Evolutionary conservation across 2,888 invertebrate species (phyloP).

Genomic region (Unio pictorum): DNA sequence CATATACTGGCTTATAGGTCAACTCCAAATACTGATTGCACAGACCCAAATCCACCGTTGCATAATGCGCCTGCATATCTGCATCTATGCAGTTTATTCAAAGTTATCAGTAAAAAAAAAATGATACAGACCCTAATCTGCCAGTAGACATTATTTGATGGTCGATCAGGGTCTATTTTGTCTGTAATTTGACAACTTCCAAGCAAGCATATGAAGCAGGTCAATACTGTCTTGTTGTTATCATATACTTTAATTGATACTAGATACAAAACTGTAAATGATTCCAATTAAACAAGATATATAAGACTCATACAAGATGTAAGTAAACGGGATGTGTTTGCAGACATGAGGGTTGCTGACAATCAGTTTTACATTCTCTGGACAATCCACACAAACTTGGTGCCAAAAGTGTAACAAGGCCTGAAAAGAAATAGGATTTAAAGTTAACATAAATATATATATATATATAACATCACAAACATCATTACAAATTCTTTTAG

Average conservation of each 20-base stretch:
- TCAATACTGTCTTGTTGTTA: no score
- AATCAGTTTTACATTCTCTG: slow-evolving; percentile 91
- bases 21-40: no score
- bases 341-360: slow-evolving; percentile 89
- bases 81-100: no score
- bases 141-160: no score
- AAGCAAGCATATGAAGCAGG: no score
- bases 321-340: slow-evolving; percentile 96
- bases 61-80: no score
- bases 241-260: neutral
- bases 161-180: no score
- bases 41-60: no score
- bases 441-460: neutral
- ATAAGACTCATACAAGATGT: slow-evolving; percentile 81
- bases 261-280: neutral
- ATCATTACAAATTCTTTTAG: neutral
- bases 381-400: slow-evolving; percentile 91
- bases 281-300: slow-evolving; percentile 69
- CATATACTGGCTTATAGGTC: no score
- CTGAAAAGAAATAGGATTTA: slow-evolving; percentile 33
- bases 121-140: no score
- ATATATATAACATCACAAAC: neutral
- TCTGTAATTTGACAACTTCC: no score
- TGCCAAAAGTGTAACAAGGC: slow-evolving; percentile 94
- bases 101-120: no score